These are phyloP conservation scores for Leucoraja erinaceus DNA, from an alignment of 2,113 vertebrate species.

Conservation along the genomic window DNA sequence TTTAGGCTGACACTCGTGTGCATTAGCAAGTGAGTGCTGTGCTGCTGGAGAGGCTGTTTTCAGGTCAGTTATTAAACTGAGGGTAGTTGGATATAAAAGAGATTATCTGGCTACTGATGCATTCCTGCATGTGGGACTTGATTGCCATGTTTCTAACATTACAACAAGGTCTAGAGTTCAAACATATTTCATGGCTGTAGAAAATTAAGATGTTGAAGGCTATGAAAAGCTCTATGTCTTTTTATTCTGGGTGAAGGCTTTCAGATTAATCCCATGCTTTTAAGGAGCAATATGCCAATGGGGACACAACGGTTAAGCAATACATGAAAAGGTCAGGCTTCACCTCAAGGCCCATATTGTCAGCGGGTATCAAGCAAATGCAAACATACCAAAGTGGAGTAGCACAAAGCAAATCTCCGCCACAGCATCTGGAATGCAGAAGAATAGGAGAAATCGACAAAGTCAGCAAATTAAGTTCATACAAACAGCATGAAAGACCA, in stretches of 20 bases:
- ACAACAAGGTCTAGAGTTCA: too few species aligned
- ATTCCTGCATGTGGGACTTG: too few species aligned
- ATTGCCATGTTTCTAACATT: too few species aligned
- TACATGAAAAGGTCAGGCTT: background rate
- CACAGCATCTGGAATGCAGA: background rate
- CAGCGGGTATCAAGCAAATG: background rate
- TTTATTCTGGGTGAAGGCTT: background rate
- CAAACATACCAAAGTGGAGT: background rate
- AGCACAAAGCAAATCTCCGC: background rate
- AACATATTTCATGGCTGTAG: too few species aligned
- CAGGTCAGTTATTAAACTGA: too few species aligned
- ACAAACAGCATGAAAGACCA: background rate
- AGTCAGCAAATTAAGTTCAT: conserved; percentile 10
- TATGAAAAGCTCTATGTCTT: too few species aligned
- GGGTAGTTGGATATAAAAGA: too few species aligned
- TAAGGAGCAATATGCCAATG: background rate
- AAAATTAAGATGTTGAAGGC: too few species aligned
- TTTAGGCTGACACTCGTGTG: too few species aligned
- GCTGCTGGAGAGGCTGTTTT: too few species aligned
- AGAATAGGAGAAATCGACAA: background rate
- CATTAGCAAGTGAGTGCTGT: too few species aligned
- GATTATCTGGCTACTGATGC: too few species aligned
- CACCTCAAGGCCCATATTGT: background rate
- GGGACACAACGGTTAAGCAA: background rate
- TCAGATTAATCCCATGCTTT: conserved; percentile 6